These are phyloP conservation scores for Pelvicachromis taeniatus DNA, from an alignment of 2,113 vertebrate species.

Conservation along the genomic window DNA sequence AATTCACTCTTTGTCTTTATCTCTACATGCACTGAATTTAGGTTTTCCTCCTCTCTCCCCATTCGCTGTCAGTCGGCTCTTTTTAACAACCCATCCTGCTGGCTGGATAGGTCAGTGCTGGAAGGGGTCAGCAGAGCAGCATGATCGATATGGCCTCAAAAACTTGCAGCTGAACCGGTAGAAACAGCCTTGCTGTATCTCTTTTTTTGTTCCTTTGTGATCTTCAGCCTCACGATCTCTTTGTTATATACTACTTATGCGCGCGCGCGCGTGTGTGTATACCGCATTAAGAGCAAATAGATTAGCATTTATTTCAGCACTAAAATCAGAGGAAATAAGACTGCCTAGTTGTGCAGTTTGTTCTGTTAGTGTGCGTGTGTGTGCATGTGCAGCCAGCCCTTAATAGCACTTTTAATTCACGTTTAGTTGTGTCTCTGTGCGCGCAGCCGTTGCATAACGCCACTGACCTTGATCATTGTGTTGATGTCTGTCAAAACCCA, in stretches of 20 bases:
- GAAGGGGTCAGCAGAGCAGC: slow-evolving; percentile 11
- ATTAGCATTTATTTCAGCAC: neutral
- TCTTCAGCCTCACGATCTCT: neutral
- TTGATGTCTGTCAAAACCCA: slow-evolving; percentile 9
- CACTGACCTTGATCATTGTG: slow-evolving; percentile 26
- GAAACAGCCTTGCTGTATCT: neutral
- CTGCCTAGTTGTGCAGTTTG: neutral
- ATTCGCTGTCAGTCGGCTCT: neutral
- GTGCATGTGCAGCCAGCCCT: neutral
- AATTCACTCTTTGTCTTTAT: neutral
- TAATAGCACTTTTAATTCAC: neutral
- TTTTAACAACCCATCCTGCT: slow-evolving; percentile 4
- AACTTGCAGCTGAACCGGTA: neutral
- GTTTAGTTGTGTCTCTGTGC: neutral
- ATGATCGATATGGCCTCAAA: slow-evolving; percentile 21
- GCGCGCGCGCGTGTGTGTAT: neutral
- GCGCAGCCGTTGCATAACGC: neutral
- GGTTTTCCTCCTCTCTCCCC: neutral
- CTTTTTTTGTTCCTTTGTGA: neutral
- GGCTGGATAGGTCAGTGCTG: slow-evolving; percentile 29
- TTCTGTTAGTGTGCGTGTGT: neutral
- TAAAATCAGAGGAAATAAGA: neutral
- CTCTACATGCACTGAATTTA: neutral
- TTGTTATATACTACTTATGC: neutral
- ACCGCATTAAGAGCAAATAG: accelerated